phyloP scores from a whole-genome alignment of 2,113 vertebrate species.

The Dicrurus megarhynchus region DNA sequence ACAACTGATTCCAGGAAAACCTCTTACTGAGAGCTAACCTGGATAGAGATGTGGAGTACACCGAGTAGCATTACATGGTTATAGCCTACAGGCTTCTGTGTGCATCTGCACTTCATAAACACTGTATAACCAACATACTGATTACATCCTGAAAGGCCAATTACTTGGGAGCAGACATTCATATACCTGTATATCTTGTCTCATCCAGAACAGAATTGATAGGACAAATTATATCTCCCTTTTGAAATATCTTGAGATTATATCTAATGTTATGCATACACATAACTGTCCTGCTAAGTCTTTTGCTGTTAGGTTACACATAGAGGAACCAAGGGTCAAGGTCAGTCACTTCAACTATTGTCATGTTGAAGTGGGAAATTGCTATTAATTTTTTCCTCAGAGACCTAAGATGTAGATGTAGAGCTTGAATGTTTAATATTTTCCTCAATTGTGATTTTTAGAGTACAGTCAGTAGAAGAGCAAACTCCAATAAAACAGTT shows the following conservation, averaged over 20 bases:
- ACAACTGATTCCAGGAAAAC: neutral
- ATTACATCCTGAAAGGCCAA: neutral
- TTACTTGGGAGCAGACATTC: neutral
- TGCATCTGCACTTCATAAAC: neutral
- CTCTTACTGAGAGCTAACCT: neutral
- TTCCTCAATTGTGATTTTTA: neutral
- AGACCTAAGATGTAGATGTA: neutral
- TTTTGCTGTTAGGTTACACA: neutral
- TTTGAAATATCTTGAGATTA: neutral
- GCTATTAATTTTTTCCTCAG: neutral
- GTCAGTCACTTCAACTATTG: neutral
- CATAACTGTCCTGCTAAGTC: neutral
- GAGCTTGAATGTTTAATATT: neutral
- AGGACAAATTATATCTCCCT: rapidly evolving
- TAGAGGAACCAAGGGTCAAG: neutral
- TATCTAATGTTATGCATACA: neutral
- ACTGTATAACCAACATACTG: neutral
- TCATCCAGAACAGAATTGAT: neutral
- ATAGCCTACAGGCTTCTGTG: neutral
- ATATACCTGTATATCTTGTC: neutral
- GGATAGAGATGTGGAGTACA: neutral
- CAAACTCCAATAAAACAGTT: neutral
- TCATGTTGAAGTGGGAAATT: neutral
- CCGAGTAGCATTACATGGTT: neutral
- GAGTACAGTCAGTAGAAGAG: neutral